Evolutionary conservation across 2,797 vertebrate genomes (phyloP).

Genomic region (Rhadinocentrus ornatus): DNA sequence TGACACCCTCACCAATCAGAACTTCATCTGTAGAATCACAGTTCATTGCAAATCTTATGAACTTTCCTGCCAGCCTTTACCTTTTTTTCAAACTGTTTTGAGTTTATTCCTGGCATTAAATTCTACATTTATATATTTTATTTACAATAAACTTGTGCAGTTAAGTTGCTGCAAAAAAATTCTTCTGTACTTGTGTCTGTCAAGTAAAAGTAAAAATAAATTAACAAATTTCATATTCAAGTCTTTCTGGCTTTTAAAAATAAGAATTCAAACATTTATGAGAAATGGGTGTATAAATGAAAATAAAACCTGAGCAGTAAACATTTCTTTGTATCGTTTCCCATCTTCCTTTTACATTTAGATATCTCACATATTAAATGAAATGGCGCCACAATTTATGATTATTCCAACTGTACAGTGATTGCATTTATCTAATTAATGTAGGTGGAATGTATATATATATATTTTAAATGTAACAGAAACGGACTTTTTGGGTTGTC

Average conservation of each 20-base stretch:
- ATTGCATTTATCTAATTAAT: neutral
- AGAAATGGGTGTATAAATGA: neutral
- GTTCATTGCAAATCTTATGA: neutral
- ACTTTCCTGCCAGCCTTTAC: neutral
- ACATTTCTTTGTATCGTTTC: neutral
- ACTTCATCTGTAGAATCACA: neutral
- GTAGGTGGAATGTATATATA: neutral
- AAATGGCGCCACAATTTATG: no score
- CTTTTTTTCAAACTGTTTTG: neutral
- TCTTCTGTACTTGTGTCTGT: no score
- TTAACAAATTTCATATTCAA: no score
- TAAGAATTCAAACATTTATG: neutral
- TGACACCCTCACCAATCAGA: neutral
- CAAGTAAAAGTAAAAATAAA: neutral
- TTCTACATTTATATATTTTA: no score
- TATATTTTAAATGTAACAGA: neutral
- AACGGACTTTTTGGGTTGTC: slow-evolving; percentile 9
- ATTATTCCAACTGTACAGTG: neutral
- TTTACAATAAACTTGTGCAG: neutral
- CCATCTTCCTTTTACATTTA: neutral
- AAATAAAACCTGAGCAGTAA: neutral
- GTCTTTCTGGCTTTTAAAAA: no score
- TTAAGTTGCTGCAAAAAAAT: neutral
- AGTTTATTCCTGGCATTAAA: no score
- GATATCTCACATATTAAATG: neutral